These are phyloP conservation scores for Pegea sp. DNA, from an alignment of 23 tunicate genomes.

Conservation along the genomic window DNA sequence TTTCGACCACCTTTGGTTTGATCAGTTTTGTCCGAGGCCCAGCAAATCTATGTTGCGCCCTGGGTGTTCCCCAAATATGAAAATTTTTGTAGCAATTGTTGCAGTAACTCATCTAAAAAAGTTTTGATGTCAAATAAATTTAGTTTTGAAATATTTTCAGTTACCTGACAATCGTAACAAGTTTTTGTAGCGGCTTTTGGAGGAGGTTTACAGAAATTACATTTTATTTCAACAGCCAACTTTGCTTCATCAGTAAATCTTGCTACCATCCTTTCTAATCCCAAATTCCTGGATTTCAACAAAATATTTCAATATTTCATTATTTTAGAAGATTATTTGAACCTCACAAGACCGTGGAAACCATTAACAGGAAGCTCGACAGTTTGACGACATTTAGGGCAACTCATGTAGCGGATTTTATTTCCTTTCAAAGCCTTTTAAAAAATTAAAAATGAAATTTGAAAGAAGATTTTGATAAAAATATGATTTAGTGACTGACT, in stretches of 20 bases:
- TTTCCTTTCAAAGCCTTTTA: conserved; percentile 36
- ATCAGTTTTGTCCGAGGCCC: conserved; percentile 68
- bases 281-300: conserved; percentile 83
- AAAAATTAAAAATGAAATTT: no score
- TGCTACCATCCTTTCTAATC: conserved; percentile 55
- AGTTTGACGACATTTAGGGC: conserved; percentile 32
- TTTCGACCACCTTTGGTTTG: conserved; percentile 61
- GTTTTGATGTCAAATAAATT: neutral
- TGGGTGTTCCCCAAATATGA: conserved; percentile 74
- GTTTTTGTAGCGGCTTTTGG: conserved; percentile 67
- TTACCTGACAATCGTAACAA: conserved; percentile 61
- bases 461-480: no score
- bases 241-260: conserved; percentile 41
- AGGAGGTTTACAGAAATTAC: conserved; percentile 72
- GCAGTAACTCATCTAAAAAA: conserved; percentile 56
- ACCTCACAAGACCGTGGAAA: neutral
- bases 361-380: conserved; percentile 14
- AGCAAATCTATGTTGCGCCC: conserved; percentile 37
- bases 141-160: no score
- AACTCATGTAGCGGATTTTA: conserved; percentile 24
- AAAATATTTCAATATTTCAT: no score
- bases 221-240: conserved; percentile 46
- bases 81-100: conserved; percentile 68
- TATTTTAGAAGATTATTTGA: no score
- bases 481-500: no score